Percentiles rank a stretch among this genome's conserved stretches.
Conservation (phyloP, 2,888 invertebrate species). For the Dusona sp. region DNA sequence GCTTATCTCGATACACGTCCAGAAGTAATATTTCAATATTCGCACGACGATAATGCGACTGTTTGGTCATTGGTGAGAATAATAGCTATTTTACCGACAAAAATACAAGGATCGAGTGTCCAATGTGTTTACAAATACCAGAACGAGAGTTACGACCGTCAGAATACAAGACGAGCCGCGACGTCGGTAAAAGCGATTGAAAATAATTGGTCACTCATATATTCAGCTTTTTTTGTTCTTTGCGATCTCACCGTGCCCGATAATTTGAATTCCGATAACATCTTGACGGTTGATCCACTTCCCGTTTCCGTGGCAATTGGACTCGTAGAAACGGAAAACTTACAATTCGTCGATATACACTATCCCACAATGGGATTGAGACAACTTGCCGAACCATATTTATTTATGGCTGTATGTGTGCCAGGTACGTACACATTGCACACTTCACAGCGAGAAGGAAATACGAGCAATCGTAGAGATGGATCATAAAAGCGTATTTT, state of each 20-base stretch:
- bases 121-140: conserved; percentile 71
- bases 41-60: conserved; percentile 15
- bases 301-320: conserved; percentile 67
- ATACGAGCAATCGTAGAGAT: background rate
- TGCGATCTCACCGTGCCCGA: conserved; percentile 79
- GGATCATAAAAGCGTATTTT: background rate
- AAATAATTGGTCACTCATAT: conserved; percentile 85
- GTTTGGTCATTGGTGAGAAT: conserved; percentile 70
- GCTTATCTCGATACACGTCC: conserved; percentile 84
- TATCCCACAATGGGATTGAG: conserved; percentile 67
- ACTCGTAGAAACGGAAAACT: background rate
- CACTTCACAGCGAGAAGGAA: background rate
- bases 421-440: conserved; percentile 64
- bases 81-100: conserved; percentile 69
- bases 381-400: conserved; percentile 36
- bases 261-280: conserved; percentile 42
- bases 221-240: conserved; percentile 83
- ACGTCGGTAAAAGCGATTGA: conserved; percentile 83
- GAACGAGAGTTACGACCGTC: conserved; percentile 41
- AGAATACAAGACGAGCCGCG: conserved; percentile 77
- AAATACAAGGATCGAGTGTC: conserved; percentile 44
- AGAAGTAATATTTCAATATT: conserved; percentile 75
- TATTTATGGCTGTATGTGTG: conserved; percentile 71
- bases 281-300: conserved; percentile 56
- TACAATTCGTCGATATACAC: conserved; percentile 65